Evolutionary conservation across 2,888 invertebrate genomes (phyloP), one percentile per base, ranked within the genome.

Genomic region (Nowickia ferox): DNA sequence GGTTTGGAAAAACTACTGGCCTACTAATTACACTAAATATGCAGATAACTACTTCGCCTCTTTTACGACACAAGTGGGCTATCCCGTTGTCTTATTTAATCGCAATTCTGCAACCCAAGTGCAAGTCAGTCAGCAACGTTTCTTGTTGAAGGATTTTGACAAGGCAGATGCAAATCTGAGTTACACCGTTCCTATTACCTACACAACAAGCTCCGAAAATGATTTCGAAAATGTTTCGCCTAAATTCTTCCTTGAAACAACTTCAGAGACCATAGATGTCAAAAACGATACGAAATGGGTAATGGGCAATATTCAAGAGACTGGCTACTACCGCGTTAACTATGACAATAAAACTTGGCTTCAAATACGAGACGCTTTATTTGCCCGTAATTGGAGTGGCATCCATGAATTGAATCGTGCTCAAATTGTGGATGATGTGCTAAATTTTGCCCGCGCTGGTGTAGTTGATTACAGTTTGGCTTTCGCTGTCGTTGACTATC

Each of bases 401-500:
- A 95, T 97, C 72, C 94, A 95, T 87, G 94, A 94, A 59, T 91
- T 95, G 13, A 96, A 96, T 91, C 94, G 96, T 88, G 97, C 96
- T 4, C 97, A 97, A 93, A 94, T 96, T 40, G 94, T 98, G 13
- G 96, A 98, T 89, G 98, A 98, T 91, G 94, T 96, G 1, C 94
- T 96, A 88, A 95, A 95, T 92, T 94, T 96, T 79, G 97, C 96
- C n/a, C 94, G 96, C 66, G 94, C 95, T n/a, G 94, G 95, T 2
- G 88, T 94, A 30, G 92, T 96, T 84, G 89, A 91, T 0, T 96
- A 96, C 89, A 90, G 92, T 0, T 92, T 94, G n/a, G 95, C 96
- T 0, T 94, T 98, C 59, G 93, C 94, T 17, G 93, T 96, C 38
- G 93, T 96, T 0, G 93, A 94, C 1, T 98, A 97, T 93, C 93